Evolutionary conservation across 2,888 invertebrate genomes (phyloP).

Genomic region (Margaritifera margaritifera): DNA sequence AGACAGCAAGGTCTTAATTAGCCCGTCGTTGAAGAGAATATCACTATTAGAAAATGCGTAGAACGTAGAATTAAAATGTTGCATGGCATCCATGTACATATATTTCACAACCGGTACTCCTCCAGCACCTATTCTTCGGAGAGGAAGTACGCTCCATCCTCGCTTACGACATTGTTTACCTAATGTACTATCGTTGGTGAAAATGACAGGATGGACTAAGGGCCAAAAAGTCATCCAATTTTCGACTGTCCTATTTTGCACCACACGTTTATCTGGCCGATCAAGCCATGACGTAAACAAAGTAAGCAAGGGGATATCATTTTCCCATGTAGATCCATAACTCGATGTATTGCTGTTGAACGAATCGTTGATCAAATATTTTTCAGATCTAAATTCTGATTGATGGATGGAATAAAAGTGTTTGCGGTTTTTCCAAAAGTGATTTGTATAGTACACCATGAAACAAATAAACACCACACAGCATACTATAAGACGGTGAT

Average conservation of each 20-base stretch:
- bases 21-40: constrained; percentile 9
- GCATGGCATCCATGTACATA: constrained; percentile 8
- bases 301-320: neutral
- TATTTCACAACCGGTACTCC: constrained; percentile 11
- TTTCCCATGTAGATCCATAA: neutral
- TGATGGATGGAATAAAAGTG: too few species aligned
- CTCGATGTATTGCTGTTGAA: too few species aligned
- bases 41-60: constrained; percentile 17
- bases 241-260: constrained; percentile 12
- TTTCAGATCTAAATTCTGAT: too few species aligned
- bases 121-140: constrained; percentile 1
- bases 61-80: constrained; percentile 7
- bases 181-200: constrained; percentile 1
- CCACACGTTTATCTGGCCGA: constrained; percentile 10
- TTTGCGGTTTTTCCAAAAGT: too few species aligned
- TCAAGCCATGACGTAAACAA: constrained; percentile 13
- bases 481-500: too few species aligned
- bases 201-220: constrained; percentile 7
- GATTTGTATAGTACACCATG: too few species aligned
- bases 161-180: neutral
- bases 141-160: constrained; percentile 8
- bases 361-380: too few species aligned
- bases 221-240: constrained; percentile 5
- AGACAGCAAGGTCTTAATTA: constrained; percentile 4
- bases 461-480: too few species aligned